A percentile compares a stretch with the other conserved stretches of the same genome.
Conservation (phyloP, 1,140 invertebrate genomes). For the Aphelenchoides avenae region DNA sequence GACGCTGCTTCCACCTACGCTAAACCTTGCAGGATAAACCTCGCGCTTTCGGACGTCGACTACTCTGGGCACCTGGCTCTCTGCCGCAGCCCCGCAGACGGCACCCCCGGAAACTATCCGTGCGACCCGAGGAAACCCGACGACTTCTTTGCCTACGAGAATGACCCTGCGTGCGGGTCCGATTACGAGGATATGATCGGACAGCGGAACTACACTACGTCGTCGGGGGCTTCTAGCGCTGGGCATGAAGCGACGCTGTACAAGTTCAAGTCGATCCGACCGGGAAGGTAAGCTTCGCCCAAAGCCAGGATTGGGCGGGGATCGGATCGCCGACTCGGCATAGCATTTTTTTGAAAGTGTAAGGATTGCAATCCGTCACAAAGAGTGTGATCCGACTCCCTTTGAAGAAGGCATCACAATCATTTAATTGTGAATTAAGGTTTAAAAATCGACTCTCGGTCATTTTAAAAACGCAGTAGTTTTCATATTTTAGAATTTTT, state of each 20-base stretch:
- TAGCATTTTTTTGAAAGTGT: too few relatives aligned
- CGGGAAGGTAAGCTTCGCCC: conserved; percentile 19
- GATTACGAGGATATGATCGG: conserved; percentile 11
- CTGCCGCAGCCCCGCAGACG: conserved; percentile 11
- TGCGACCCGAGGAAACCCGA: conserved; percentile 29
- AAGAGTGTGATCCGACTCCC: too few relatives aligned
- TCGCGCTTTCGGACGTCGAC: conserved; percentile 6
- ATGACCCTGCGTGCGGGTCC: conserved; percentile 23
- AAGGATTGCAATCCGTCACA: too few relatives aligned
- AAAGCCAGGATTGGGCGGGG: too few relatives aligned
- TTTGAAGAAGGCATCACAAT: too few relatives aligned
- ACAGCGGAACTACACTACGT: neutral
- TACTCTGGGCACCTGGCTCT: conserved; percentile 12
- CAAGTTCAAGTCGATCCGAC: conserved; percentile 7
- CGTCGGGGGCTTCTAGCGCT: neutral
- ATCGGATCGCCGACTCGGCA: too few relatives aligned
- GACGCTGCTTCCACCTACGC: too few relatives aligned
- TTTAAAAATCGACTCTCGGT: too few relatives aligned
- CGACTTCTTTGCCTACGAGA: conserved; percentile 41
- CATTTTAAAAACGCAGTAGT: too few relatives aligned
- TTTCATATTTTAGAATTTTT: too few relatives aligned
- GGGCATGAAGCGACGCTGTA: conserved; percentile 1
- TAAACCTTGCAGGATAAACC: too few relatives aligned
- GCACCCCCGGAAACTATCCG: conserved; percentile 13
- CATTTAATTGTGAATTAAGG: neutral